A percentile compares a stretch with the other conserved stretches of the same genome.
Conservation (phyloP, 35 echinoderm and acorn worm species). For the Anneissia japonica region DNA sequence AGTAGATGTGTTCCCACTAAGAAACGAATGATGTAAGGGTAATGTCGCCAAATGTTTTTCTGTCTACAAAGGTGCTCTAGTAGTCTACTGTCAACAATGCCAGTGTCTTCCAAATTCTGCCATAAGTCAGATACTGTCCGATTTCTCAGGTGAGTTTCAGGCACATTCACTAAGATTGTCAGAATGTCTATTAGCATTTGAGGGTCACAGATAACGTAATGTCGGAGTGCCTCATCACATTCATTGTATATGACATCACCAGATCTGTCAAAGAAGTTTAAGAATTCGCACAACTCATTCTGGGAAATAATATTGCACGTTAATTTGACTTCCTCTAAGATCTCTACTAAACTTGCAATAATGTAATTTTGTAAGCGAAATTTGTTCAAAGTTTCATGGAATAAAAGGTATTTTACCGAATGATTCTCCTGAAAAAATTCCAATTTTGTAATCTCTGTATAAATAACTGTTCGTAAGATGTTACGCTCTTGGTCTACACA, state of each 20-base stretch:
- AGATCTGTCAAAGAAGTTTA: not conserved
- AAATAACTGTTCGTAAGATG: not conserved
- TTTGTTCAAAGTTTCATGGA: not conserved
- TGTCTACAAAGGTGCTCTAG: slow-evolving; percentile 1
- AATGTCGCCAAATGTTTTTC: not conserved
- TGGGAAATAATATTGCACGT: not conserved
- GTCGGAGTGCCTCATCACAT: not conserved
- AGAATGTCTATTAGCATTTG: slow-evolving; percentile 33
- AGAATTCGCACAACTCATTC: not conserved
- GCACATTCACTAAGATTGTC: slow-evolving; percentile 12
- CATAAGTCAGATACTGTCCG: not conserved
- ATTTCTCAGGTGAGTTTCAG: not conserved
- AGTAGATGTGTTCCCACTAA: not conserved
- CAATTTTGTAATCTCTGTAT: not conserved
- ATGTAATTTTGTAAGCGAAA: not conserved
- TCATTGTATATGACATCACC: not conserved
- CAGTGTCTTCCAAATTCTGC: not conserved
- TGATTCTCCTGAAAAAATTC: not conserved
- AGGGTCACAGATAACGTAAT: slow-evolving; percentile 25
- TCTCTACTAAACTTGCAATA: not conserved
- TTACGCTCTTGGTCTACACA: not conserved
- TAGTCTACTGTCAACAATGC: slow-evolving; percentile 6
- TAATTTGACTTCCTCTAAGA: not conserved
- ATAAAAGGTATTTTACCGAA: not conserved
- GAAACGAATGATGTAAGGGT: not conserved